Percentiles rank a stretch among this genome's conserved stretches.
Conservation (phyloP, 2,888 invertebrate species). For the Lydus trimaculatus region DNA sequence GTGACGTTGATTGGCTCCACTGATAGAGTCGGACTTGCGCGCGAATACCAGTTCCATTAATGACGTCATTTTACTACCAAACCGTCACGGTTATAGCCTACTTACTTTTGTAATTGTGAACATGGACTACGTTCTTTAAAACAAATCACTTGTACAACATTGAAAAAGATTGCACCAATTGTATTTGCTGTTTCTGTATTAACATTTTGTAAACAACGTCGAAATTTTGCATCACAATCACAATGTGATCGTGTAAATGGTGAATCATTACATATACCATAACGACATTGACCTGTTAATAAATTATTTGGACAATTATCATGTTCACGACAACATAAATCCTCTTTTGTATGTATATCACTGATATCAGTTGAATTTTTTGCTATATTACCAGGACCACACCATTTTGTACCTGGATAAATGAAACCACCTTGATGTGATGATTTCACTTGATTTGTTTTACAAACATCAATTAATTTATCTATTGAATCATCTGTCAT, state of each 20-base stretch:
- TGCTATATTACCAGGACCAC: constrained; percentile 74
- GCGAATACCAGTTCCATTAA: too few species aligned
- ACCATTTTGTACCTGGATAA: constrained; percentile 80
- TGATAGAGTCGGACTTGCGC: too few species aligned
- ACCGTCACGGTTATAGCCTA: not conserved
- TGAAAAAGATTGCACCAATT: constrained; percentile 77
- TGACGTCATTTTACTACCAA: not conserved
- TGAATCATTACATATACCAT: constrained; percentile 73
- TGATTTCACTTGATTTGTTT: constrained; percentile 44
- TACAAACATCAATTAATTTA: constrained; percentile 67
- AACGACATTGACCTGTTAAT: constrained; percentile 66
- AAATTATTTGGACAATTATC: constrained; percentile 73
- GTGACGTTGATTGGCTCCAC: too few species aligned
- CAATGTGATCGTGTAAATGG: constrained; percentile 77
- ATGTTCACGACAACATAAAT: constrained; percentile 77
- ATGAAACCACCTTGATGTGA: constrained; percentile 63
- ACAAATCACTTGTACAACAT: constrained; percentile 76
- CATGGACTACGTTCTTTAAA: constrained; percentile 73
- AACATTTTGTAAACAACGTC: constrained; percentile 71
- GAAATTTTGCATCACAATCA: constrained; percentile 76
- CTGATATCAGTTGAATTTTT: constrained; percentile 71
- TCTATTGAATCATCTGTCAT: constrained; percentile 68
- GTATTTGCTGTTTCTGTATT: constrained; percentile 75
- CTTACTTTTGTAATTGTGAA: constrained; percentile 69
- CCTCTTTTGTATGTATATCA: constrained; percentile 66